Base-by-base conservation (phyloP, 1,140 invertebrate species). In the Leguminivora glycinivorella region DNA sequence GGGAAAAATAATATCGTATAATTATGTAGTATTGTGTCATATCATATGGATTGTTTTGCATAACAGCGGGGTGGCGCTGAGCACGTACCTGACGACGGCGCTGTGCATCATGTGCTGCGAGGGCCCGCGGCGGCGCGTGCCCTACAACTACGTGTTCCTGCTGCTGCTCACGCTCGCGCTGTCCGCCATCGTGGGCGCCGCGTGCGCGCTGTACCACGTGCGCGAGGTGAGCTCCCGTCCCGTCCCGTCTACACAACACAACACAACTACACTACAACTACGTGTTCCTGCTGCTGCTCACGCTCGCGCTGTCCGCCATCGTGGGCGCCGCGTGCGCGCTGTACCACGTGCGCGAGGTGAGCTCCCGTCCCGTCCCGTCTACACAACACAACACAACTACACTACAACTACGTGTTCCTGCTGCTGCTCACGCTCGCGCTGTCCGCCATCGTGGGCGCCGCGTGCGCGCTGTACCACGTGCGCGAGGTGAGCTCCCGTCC, bases 251-350 rank as follows among this genome's bases (percentile, higher is more conserved):
- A n/a, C n/a, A n/a, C n/a, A n/a, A n/a, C n/a, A n/a, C n/a, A n/a
- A n/a, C n/a, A n/a, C n/a, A n/a, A n/a, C n/a, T 38, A 14, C 63
- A 29, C 7, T 67, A 67, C 63, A 67, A 67, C 63, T 67, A 67
- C 63, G 3, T 34, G 14, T 67, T 67, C 63, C 29, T 67, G 24
- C 25, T 67, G 29, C 29, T 40, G 4, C 29, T 67, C n/a, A 67
- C 63, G 7, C 63, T 67, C 2, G 5, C 29, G 4, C 29, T 70
- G 24, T 17, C 70, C 24, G 56, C 24, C 24, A 58, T 58, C 10
- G 56, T 26, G 7, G 56, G 56, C 22, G 12, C 26, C 19, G n/a
- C n/a, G 4, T 14, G 19, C 56, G 7, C 22, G 12, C 12, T 14
- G 22, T 58, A 25, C 12, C 1, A 58, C 19, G 22, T 26, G 19